Conservation (phyloP, 2,888 invertebrate genomes). For the Melikaiella ostensackeni region DNA sequence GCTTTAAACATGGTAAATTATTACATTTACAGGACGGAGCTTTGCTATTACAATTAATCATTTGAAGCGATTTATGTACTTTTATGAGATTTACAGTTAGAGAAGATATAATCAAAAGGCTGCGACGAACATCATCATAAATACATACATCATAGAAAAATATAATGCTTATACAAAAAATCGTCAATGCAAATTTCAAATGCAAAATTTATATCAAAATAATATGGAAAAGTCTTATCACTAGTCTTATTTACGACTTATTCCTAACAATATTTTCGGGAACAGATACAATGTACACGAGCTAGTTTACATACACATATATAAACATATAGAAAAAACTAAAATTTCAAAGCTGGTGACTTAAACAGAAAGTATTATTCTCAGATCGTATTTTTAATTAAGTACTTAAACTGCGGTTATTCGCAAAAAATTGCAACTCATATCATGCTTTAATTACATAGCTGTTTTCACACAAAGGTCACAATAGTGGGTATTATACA, state of each 20-base stretch:
- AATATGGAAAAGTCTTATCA: neutral
- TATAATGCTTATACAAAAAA: neutral
- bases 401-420: constrained; percentile 24
- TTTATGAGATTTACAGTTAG: constrained; percentile 13
- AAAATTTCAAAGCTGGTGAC: constrained; percentile 2
- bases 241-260: constrained; percentile 16
- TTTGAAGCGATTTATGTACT: constrained; percentile 20
- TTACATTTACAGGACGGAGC: constrained; percentile 15
- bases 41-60: constrained; percentile 15
- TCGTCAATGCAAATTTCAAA: neutral
- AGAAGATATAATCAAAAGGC: neutral
- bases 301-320: neutral
- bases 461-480: neutral
- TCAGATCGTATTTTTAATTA: constrained; percentile 22
- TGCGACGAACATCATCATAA: too few relatives aligned
- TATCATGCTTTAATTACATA: neutral
- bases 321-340: neutral
- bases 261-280: constrained; percentile 6
- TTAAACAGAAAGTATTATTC: constrained; percentile 14
- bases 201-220: neutral
- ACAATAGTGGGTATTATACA: neutral
- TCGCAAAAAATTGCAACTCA: neutral
- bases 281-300: constrained; percentile 32
- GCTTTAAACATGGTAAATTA: constrained; percentile 30
- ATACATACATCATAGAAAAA: neutral